Base-by-base conservation (phyloP, 2,113 vertebrate genomes). In the Patagioenas fasciata region DNA sequence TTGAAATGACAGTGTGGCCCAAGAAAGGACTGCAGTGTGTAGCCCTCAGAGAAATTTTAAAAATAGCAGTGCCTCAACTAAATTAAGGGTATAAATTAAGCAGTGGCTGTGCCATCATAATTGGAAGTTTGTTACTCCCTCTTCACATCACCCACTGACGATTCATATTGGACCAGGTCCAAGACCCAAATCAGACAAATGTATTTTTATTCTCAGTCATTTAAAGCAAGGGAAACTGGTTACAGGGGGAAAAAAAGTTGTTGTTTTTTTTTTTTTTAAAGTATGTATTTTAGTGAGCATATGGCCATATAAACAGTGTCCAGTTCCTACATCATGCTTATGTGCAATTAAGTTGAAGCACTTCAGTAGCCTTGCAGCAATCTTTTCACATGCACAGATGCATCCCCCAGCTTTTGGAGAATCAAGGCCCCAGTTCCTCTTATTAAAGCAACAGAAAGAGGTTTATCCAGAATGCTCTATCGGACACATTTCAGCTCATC, bases 21-120 rank as follows among this genome's bases (percentile, higher is more conserved):
- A 81, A 88, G 71, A 80, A 82, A 67, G 58, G 54, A 70, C 54
- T 2, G 3, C 85, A 80, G 50, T 12, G 6, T 86, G 89, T 40
- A 91, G 50, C 50, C 73, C 77, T 88, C 2, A 2, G 61, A 85
- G 36, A 57, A 77, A 19, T 66, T 38, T 90, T 81, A 16, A 83
- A 94, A 95, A 78, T 69, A 93, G 60, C 57, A 92, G 58, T 91
- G 72, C 84, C 94, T 96, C 92, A 47, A 70, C 42, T 72, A 72
- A 90, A 80, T 79, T 56, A 85, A 64, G 64, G 53, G 47, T 77
- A 56, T 72, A 60, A 86, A 84, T 79, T 71, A 70, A 66, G 57
- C 89, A 86, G 56, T 85, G 77, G 75, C 75, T 71, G 13, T 47
- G 65, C 61, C 53, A 28, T 34, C 36, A 44, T 2, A 15, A 23